Evolutionary conservation across 1,140 invertebrate genomes (phyloP).

Genomic region (Thereuonema tuberculata): DNA sequence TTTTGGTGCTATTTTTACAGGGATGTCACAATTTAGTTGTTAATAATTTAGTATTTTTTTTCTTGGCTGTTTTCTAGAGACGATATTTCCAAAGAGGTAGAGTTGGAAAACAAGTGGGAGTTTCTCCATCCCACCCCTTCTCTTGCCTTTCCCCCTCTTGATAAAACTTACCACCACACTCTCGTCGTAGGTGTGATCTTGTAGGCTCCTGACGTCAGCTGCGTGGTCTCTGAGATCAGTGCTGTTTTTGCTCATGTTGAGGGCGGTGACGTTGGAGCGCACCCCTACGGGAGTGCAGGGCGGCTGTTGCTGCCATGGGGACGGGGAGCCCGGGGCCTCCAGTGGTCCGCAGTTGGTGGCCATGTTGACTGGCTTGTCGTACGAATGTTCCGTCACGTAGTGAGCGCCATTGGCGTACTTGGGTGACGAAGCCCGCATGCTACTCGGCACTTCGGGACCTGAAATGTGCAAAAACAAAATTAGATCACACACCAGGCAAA

Average conservation of each 20-base stretch:
- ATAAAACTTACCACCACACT: too few relatives aligned
- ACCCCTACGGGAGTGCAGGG: not conserved
- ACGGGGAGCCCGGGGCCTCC: not conserved
- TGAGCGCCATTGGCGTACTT: not conserved
- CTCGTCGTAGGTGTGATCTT: constrained; percentile 16
- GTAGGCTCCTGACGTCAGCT: not conserved
- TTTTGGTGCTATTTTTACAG: too few relatives aligned
- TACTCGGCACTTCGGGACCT: too few relatives aligned
- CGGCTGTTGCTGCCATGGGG: not conserved
- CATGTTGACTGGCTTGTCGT: constrained; percentile 2
- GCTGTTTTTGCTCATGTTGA: constrained; percentile 17
- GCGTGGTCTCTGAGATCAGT: constrained; percentile 4
- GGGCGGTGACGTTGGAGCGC: not conserved
- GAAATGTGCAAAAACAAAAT: too few relatives aligned
- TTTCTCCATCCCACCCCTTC: too few relatives aligned
- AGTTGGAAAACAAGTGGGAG: too few relatives aligned
- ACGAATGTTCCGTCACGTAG: not conserved
- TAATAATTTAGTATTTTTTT: too few relatives aligned
- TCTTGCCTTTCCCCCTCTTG: too few relatives aligned
- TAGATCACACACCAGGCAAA: too few relatives aligned
- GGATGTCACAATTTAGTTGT: too few relatives aligned
- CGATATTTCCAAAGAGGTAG: too few relatives aligned
- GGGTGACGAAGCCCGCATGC: not conserved
- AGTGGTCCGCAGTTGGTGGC: not conserved
- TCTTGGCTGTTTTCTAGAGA: too few relatives aligned